Percentiles rank a stretch among this genome's conserved stretches.
Conservation (phyloP, 92 coral and sea anemone species). For the Zoanthus sansibaricus region DNA sequence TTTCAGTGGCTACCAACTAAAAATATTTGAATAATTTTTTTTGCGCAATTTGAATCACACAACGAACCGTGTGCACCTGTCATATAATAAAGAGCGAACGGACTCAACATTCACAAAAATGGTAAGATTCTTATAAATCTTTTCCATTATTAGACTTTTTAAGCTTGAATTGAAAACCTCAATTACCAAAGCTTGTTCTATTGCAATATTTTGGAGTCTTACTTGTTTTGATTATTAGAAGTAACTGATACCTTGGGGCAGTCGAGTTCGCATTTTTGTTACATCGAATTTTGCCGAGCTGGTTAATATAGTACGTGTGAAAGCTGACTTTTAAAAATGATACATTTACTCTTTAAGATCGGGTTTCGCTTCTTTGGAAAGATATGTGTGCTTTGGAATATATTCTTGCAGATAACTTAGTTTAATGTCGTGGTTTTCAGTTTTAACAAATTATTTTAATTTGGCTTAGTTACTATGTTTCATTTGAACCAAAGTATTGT, state of each 20-base stretch:
- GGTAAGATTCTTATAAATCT: conserved; percentile 15
- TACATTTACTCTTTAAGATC: neutral
- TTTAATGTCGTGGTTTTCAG: neutral
- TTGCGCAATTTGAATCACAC: conserved; percentile 29
- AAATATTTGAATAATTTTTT: conserved; percentile 45
- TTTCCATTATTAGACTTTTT: neutral
- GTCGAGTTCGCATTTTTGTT: neutral
- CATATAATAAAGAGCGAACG: neutral
- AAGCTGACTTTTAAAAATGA: neutral
- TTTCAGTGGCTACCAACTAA: conserved; percentile 33
- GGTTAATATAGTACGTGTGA: neutral
- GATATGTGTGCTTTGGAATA: neutral
- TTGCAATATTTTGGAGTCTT: neutral
- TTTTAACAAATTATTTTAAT: neutral
- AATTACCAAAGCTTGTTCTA: neutral
- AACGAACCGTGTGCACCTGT: conserved; percentile 39
- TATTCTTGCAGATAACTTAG: neutral
- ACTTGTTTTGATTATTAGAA: neutral
- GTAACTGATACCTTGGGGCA: neutral
- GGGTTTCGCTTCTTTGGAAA: neutral
- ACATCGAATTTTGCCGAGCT: neutral
- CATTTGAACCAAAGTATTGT: neutral
- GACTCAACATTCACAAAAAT: neutral
- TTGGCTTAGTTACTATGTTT: neutral
- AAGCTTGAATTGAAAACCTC: neutral